Evolutionary conservation across 64 coral and sea anemone genomes (phyloP), one percentile per base, ranked within the genome.

Genomic region (Dendronephthya gigantea): DNA sequence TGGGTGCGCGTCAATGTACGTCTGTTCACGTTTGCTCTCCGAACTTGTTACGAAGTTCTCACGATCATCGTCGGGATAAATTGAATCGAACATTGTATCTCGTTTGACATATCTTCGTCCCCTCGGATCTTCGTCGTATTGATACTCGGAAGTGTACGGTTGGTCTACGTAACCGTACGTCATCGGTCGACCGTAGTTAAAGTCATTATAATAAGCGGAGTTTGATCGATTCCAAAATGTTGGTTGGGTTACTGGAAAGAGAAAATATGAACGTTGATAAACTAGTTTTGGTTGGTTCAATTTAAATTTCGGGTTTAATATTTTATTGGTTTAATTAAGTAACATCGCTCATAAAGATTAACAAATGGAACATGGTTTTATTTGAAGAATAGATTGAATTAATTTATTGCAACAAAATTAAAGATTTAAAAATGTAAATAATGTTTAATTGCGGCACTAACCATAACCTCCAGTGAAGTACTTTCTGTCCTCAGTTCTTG

Each of bases 1-100:
- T 34, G 93, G 91, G 39, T 89, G 89, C 66, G 91, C 88, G 49
- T 91, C 75, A 91, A 88, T 79, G 13, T 37, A 79, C 72, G 31
- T 34, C 72, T 87, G 29, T 88, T 89, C 28, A 82, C 90, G 81
- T 89, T 89, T 3, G 81, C 85, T 89, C 83, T 93, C 28, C 72
- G 72, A 79, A 6, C 31, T 8, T 34, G 19, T 29, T 0, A 29
- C 72, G 72, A 79, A 79, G 36, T 79, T 39, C 13, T 35, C 27
- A 4, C 72, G 72, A 79, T 79, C 31, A 2, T 36, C 31, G 1
- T 31, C 72, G 29, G 72, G 32, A 39, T 37, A 36, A 17, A 39
- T 8, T 17, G 72, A 19, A 79, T 79, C 72, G 72, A 13, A 79
- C 32, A 36, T 39, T 12, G 72, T 39, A 79, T 79, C 36, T 19